Percentiles rank a stretch among this genome's conserved stretches.
phyloP scores from a whole-genome alignment of 2,797 vertebrate genomes.

The Acrocephalus scirpaceus region DNA sequence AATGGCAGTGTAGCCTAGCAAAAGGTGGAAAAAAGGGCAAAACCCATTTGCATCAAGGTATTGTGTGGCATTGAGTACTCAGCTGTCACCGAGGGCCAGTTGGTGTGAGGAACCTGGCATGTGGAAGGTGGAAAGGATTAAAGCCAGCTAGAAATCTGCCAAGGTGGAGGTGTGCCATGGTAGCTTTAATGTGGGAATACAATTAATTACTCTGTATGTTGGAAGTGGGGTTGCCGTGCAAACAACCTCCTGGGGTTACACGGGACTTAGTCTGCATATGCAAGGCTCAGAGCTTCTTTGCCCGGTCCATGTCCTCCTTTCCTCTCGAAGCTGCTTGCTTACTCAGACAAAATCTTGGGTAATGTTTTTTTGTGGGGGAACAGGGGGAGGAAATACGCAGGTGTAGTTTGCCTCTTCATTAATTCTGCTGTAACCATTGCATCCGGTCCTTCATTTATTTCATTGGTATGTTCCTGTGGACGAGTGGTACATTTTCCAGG shows the following conservation, averaged over 20 bases:
- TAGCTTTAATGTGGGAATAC: background rate
- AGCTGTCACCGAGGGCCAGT: background rate
- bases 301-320: background rate
- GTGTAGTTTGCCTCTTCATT: background rate
- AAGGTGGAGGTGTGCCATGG: slow-evolving; percentile 42
- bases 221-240: background rate
- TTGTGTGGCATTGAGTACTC: background rate
- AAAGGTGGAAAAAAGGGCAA: background rate
- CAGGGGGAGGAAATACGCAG: background rate
- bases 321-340: background rate
- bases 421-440: background rate
- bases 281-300: background rate
- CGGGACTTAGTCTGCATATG: background rate
- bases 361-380: background rate
- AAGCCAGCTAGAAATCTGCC: slow-evolving; percentile 43
- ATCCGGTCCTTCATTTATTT: background rate
- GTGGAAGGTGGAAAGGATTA: background rate
- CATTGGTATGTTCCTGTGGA: background rate
- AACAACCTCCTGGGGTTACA: background rate
- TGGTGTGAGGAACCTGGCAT: slow-evolving; percentile 14
- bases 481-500: background rate
- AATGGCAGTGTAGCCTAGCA: background rate
- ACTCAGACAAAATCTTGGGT: background rate
- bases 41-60: background rate
- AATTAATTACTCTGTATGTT: slow-evolving; percentile 3